Evolutionary conservation across 2,888 invertebrate genomes (phyloP), one percentile per base, ranked within the genome.

Genomic region (Aphidius colemani): DNA sequence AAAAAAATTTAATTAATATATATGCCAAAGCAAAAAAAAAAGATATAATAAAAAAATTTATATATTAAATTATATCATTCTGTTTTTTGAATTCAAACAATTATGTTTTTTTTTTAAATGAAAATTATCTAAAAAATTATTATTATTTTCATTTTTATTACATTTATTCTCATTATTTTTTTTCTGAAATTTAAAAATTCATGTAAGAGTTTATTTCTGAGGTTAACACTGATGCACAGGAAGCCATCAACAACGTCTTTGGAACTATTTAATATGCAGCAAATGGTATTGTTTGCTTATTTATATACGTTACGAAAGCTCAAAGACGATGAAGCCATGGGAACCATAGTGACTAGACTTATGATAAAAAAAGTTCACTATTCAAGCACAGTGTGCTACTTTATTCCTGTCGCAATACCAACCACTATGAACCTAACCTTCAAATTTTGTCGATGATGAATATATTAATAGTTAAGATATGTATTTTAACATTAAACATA

Each of bases 241-340:
- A 70, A 67, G 59, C 65, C 64, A 67, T 67, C 61, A 30, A 62
- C 45, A 67, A 68, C 65, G 66, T 59, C 67, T 67, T 69, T 67
- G 30, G 63, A 63, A 67, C 67, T 61, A 67, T 70, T 70, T 70
- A 69, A 70, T 70, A 67, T 70, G 67, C 65, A 51, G 48, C 59
- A 51, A 53, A 41, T 50, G 48, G 57, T 53, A 43, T 40, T 55
- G 55, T 46, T 66, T 50, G 53, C 60, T 50, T 65, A 66, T 63
- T n/a, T n/a, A 0, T 30, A 30, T 30, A 59, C 50, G 62, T 66
- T 65, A 63, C 63, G 65, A 68, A 67, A 63, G 62, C 65, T 61
- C 53, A 48, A 65, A 66, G 61, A 67, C 62, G 64, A 69, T 68
- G 65, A 65, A 66, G 62, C 60, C 50, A 43, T 39, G 59, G 53